phyloP scores from a whole-genome alignment of 2,113 vertebrate genomes.

The Psilopogon haemacephalus region DNA sequence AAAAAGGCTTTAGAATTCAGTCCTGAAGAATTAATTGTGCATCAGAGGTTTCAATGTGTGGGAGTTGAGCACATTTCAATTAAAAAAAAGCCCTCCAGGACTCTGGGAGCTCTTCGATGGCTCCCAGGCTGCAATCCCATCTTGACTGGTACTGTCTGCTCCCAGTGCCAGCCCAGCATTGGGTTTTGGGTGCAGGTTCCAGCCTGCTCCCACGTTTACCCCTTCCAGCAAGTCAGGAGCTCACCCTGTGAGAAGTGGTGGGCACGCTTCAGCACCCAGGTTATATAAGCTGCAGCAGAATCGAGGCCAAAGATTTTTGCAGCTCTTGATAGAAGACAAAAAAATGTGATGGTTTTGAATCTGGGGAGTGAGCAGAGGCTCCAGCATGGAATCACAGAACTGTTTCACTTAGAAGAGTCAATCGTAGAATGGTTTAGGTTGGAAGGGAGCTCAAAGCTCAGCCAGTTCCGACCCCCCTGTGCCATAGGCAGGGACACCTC shows the following conservation, averaged over 20 bases:
- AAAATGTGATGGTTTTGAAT: background rate
- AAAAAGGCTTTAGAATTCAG: background rate
- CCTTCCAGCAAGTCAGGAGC: background rate
- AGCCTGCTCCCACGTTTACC: background rate
- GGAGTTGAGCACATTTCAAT: background rate
- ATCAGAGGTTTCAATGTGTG: background rate
- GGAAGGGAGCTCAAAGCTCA: too few relatives aligned
- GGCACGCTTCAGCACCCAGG: background rate
- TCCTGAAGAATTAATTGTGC: background rate
- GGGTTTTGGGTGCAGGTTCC: background rate
- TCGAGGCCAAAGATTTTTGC: background rate
- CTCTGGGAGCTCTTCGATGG: background rate
- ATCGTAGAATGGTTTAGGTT: too few relatives aligned
- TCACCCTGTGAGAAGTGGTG: background rate
- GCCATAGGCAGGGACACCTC: too few relatives aligned
- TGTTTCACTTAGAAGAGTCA: too few relatives aligned
- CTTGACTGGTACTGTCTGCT: background rate
- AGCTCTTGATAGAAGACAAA: background rate
- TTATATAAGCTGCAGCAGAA: background rate
- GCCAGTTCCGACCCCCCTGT: too few relatives aligned
- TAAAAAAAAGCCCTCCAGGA: background rate
- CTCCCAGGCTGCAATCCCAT: background rate
- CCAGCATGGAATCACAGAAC: background rate
- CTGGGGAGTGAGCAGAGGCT: background rate
- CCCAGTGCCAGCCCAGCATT: rapidly evolving